phyloP scores from a whole-genome alignment of 1,140 invertebrate genomes.

The Pentalonia nigronervosa region DNA sequence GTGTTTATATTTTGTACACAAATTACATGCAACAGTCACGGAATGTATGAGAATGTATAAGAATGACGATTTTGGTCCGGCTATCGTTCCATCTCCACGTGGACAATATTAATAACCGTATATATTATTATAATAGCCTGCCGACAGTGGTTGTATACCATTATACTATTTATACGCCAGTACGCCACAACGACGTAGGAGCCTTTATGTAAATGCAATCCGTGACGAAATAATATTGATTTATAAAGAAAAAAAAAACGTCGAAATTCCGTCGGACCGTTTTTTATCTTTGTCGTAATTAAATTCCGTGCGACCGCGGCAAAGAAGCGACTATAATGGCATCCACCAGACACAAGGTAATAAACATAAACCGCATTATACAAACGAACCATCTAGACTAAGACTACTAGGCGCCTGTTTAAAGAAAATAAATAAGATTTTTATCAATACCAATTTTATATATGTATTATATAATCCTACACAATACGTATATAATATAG shows the following conservation, averaged over 20 bases:
- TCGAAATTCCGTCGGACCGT: neutral
- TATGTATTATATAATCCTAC: neutral
- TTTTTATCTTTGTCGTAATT: neutral
- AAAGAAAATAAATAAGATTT: neutral
- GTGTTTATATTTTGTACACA: neutral
- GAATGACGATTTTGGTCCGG: neutral
- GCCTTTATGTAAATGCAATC: neutral
- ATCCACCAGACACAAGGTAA: neutral
- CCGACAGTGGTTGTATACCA: neutral
- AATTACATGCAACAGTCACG: neutral
- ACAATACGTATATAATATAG: neutral
- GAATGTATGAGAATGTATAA: neutral
- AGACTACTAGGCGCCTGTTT: neutral
- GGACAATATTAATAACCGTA: neutral
- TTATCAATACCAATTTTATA: neutral
- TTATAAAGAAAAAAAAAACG: neutral
- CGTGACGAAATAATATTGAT: neutral
- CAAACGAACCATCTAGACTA: neutral
- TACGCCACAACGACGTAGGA: neutral
- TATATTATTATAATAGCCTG: constrained; percentile 5
- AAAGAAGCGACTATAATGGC: neutral
- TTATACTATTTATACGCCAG: neutral
- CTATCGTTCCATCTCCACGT: neutral
- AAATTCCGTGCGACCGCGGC: neutral
- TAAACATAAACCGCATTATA: neutral